Evolutionary conservation across 2,113 vertebrate genomes (phyloP).

Genomic region (Orientallactaga bullata): DNA sequence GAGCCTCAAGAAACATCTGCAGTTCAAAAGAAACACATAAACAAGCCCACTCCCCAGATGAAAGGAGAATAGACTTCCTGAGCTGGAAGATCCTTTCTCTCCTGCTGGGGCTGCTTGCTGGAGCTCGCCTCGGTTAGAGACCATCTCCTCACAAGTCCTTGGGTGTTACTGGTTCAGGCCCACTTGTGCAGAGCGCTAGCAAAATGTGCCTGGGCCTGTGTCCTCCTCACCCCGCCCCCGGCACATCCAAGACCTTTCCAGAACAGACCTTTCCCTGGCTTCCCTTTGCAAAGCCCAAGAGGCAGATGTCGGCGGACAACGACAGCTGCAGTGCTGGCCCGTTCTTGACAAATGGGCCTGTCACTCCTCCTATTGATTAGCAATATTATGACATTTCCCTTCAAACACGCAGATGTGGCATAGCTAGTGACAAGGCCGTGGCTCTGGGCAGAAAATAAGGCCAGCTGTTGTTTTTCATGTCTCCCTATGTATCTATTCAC

Average conservation of each 20-base stretch:
- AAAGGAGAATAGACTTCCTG: slow-evolving; percentile 85
- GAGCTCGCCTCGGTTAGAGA: slow-evolving; percentile 65
- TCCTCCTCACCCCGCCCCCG: neutral
- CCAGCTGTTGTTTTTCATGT: slow-evolving; percentile 73
- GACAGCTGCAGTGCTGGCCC: slow-evolving; percentile 88
- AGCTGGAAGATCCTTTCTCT: slow-evolving; percentile 61
- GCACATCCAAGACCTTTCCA: neutral
- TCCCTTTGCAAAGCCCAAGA: slow-evolving; percentile 72
- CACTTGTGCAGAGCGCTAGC: neutral
- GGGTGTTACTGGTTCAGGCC: neutral
- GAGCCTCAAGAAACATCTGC: slow-evolving; percentile 86
- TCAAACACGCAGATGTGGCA: slow-evolving; percentile 90
- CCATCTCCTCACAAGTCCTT: slow-evolving; percentile 71
- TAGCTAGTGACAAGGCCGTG: slow-evolving; percentile 79
- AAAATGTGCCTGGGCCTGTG: neutral
- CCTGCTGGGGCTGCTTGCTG: slow-evolving; percentile 69
- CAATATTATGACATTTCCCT: slow-evolving; percentile 91
- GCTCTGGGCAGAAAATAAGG: slow-evolving; percentile 80
- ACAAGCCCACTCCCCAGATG: slow-evolving; percentile 68
- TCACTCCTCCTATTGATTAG: slow-evolving; percentile 92
- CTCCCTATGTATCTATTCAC: slow-evolving; percentile 78
- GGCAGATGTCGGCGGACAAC: slow-evolving; percentile 70
- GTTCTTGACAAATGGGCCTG: slow-evolving; percentile 90
- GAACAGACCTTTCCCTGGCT: slow-evolving; percentile 46
- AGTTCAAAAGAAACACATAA: slow-evolving; percentile 80